Conservation (phyloP, 92 coral and sea anemone species). For the Hydrozoanthus gracilis region DNA sequence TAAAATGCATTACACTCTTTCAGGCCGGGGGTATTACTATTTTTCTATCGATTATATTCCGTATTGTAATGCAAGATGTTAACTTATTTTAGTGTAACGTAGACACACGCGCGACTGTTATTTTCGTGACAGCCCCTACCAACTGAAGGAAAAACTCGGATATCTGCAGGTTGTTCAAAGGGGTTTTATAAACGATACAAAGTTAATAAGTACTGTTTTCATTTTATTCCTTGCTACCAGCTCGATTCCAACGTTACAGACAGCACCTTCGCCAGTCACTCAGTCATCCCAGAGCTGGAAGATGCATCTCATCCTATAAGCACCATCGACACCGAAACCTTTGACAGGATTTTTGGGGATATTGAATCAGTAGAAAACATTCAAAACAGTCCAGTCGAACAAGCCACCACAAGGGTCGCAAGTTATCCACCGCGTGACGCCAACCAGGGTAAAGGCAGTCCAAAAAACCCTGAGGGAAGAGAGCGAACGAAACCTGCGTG, state of each 20-base stretch:
- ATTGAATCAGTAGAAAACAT: not conserved
- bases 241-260: constrained; percentile 35
- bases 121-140: too few species aligned
- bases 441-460: constrained; percentile 32
- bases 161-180: not conserved
- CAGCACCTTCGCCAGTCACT: constrained; percentile 13
- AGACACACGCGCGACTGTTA: not conserved
- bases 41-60: too few species aligned
- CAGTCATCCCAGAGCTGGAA: constrained; percentile 25
- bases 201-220: not conserved
- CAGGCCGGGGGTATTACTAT: too few species aligned
- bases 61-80: too few species aligned
- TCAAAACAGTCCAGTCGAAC: constrained; percentile 14
- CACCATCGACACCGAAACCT: constrained; percentile 28
- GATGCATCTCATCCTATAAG: not conserved
- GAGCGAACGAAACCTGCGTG: constrained; percentile 46
- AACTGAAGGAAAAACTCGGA: not conserved
- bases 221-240: constrained; percentile 27
- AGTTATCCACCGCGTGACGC: constrained; percentile 29
- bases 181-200: constrained; percentile 21
- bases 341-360: constrained; percentile 6
- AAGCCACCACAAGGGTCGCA: constrained; percentile 21
- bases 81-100: too few species aligned
- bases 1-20: too few species aligned
- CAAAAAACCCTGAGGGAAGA: constrained; percentile 47